Evolutionary conservation across 2,797 vertebrate species (phyloP), one percentile per base, ranked within the genome.

Genomic region (Siniperca undulata): DNA sequence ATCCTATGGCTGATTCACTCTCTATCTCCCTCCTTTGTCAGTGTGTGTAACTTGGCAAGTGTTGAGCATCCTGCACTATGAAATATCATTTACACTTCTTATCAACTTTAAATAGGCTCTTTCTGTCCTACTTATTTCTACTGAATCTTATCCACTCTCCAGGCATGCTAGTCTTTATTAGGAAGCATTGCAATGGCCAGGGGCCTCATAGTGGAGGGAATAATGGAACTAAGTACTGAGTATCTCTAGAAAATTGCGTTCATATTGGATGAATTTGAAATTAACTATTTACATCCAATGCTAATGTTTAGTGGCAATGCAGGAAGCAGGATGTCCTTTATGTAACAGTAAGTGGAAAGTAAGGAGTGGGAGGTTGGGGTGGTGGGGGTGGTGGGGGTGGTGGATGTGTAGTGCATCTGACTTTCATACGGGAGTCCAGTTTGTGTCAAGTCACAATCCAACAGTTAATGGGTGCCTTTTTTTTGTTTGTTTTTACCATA

Each of bases 121-220:
- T 40, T 58, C 24, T 78, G 70, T 75, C 59, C 60, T 55, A 46
- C 11, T 53, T 68, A 27, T 69, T 74, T 71, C 14, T 22, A 46
- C 13, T 34, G 48, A 64, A 56, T 68, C 36, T 40, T 74, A 38
- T 65, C 62, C 14, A 38, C 40, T 68, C 9, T 59, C 20, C 19
- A 19, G 36, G n/a, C n/a, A 22, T 27, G 34, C 12, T 36, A 17
- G 13, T 27, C 16, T 68, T 66, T 53, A 27, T 78, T 24, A 61
- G 9, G 40, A 42, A 50, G 42, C n/a, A 42, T 3, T 44, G 55
- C 53, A 27, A 36, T 24, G 24, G 30, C 61, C 53, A 17, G 34
- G 19, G 6, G 36, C 22, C 9, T 62, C n/a, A 61, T 2, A 40
- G 10, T 19, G 38, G 16, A 20, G 12, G 13, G 72, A 34, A 11